Evolutionary conservation across 2,888 invertebrate species (phyloP).

Genomic region (Lamellibrachia satsuma): DNA sequence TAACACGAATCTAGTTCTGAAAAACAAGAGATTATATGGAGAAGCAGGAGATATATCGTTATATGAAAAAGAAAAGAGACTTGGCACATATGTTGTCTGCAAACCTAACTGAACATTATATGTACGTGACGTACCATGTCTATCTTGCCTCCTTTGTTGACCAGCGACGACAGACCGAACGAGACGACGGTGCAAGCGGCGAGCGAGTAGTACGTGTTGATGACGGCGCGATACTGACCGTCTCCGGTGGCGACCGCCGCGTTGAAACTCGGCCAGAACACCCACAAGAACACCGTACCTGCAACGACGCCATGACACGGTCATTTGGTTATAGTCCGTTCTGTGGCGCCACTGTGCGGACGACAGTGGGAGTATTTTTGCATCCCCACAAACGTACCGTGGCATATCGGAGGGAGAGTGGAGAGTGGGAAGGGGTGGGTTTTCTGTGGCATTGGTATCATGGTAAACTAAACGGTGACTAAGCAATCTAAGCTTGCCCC

Average conservation of each 20-base stretch:
- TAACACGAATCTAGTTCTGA: too few relatives aligned
- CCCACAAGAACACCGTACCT: conserved; percentile 94
- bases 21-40: too few relatives aligned
- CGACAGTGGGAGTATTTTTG: neutral
- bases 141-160: conserved; percentile 65
- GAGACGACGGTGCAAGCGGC: conserved; percentile 83
- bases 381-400: too few relatives aligned
- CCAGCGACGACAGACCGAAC: conserved; percentile 83
- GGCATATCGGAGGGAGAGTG: too few relatives aligned
- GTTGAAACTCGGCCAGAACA: conserved; percentile 98
- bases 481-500: too few relatives aligned
- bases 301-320: conserved; percentile 30
- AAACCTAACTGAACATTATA: neutral
- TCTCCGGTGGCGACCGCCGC: conserved; percentile 76
- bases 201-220: conserved; percentile 92
- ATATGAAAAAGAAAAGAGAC: too few relatives aligned
- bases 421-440: too few relatives aligned
- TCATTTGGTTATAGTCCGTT: neutral
- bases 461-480: too few relatives aligned
- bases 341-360: neutral
- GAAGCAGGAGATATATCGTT: too few relatives aligned
- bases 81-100: too few relatives aligned
- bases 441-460: too few relatives aligned
- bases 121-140: conserved; percentile 53
- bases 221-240: conserved; percentile 83